Conservation (phyloP, 1,140 invertebrate species). For the Bombus sylvicola region DNA sequence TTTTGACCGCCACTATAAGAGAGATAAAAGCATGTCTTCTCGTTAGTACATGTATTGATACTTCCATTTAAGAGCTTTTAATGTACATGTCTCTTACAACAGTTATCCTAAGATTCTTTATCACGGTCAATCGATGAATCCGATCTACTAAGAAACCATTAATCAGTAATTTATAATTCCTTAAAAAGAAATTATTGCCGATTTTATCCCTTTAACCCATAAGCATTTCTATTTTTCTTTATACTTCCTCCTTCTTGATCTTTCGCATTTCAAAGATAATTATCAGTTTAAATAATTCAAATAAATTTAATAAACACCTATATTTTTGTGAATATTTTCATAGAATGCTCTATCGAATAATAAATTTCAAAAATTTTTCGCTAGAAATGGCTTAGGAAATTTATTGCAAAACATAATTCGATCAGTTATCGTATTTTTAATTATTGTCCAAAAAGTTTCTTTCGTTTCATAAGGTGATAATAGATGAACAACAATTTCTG, state of each 20-base stretch:
- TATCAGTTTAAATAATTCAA: not conserved
- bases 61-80: not conserved
- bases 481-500: too few species aligned
- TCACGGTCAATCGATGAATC: not conserved
- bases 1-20: not conserved
- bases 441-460: too few species aligned
- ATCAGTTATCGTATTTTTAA: not conserved
- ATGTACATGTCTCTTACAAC: conserved; percentile 17
- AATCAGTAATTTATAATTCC: not conserved
- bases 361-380: not conserved
- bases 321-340: not conserved
- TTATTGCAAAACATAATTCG: not conserved
- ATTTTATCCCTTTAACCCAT: not conserved
- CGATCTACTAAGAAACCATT: not conserved
- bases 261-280: not conserved
- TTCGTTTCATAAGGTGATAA: too few species aligned
- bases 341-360: not conserved
- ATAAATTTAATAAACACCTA: not conserved
- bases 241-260: not conserved
- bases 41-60: conserved; percentile 1
- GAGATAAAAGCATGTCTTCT: not conserved
- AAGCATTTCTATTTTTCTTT: not conserved
- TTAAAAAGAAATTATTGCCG: not conserved
- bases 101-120: not conserved
- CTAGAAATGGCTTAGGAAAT: not conserved